Evolutionary conservation across 2,113 vertebrate species (phyloP).

Genomic region (Albula goreensis): DNA sequence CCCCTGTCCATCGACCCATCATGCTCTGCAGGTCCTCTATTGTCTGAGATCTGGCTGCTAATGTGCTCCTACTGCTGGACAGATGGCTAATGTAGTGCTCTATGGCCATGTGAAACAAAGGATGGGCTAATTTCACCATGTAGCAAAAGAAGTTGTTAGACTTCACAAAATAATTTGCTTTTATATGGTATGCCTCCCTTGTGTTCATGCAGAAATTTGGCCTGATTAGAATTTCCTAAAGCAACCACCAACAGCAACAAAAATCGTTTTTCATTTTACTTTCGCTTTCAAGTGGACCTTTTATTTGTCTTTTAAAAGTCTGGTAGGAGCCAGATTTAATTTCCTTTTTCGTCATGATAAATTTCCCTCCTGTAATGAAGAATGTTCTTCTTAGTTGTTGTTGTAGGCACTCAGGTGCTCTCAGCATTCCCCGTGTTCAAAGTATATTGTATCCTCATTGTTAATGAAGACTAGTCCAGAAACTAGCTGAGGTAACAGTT

Average conservation of each 20-base stretch:
- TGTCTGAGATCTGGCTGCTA: not conserved
- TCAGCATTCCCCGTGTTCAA: not conserved
- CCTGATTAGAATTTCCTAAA: not conserved
- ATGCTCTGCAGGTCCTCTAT: slow-evolving; percentile 2
- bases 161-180: slow-evolving; percentile 6
- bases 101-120: slow-evolving; percentile 14
- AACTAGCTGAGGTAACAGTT: not conserved
- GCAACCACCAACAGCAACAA: not conserved
- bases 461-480: not conserved
- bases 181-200: not conserved
- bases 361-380: not conserved
- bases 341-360: not conserved
- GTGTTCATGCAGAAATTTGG: not conserved
- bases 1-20: not conserved
- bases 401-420: not conserved
- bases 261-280: not conserved
- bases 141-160: not conserved
- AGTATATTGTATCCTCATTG: not conserved
- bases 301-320: not conserved
- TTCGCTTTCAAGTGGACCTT: slow-evolving; percentile 3
- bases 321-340: not conserved
- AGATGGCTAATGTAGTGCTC: slow-evolving; percentile 14
- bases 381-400: not conserved
- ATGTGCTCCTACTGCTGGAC: not conserved
- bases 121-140: slow-evolving; percentile 4